A percentile compares a stretch with the other conserved stretches of the same genome.
Conservation (phyloP, 2,888 invertebrate genomes). For the Heteromurus nitidus region DNA sequence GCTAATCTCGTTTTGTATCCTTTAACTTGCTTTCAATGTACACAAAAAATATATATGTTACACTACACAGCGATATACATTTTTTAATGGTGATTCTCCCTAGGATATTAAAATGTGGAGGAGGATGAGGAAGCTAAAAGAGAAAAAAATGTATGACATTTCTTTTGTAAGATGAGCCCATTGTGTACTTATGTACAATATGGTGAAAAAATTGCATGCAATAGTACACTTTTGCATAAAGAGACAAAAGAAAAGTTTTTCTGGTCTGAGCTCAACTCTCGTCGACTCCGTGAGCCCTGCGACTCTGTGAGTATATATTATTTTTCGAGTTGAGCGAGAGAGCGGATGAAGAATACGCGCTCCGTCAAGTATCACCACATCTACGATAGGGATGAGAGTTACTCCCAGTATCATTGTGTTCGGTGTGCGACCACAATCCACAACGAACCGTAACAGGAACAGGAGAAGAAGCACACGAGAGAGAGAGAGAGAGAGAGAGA, state of each 20-base stretch:
- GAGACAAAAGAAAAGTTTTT: no score
- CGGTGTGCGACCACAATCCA: constrained; percentile 59
- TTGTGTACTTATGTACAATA: neutral
- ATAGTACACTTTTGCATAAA: neutral
- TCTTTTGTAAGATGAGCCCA: no score
- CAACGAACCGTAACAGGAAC: constrained; percentile 54
- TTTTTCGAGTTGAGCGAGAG: neutral
- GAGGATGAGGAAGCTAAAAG: constrained; percentile 1
- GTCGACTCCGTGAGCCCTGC: no score
- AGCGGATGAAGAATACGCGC: neutral
- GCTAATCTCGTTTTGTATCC: neutral
- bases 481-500: neutral
- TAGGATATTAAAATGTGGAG: no score
- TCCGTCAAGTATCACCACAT: constrained; percentile 5
- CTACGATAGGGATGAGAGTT: constrained; percentile 5
- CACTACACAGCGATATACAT: neutral
- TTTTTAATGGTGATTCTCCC: no score
- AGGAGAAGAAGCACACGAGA: neutral
- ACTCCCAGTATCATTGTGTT: constrained; percentile 44
- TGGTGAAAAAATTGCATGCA: neutral
- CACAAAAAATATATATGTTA: neutral
- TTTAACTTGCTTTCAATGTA: neutral
- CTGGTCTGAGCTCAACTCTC: no score
- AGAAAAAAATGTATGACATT: neutral
- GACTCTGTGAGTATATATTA: neutral